Conservation (phyloP, 2,113 vertebrate species). For the Nothocercus nigrocapillus region DNA sequence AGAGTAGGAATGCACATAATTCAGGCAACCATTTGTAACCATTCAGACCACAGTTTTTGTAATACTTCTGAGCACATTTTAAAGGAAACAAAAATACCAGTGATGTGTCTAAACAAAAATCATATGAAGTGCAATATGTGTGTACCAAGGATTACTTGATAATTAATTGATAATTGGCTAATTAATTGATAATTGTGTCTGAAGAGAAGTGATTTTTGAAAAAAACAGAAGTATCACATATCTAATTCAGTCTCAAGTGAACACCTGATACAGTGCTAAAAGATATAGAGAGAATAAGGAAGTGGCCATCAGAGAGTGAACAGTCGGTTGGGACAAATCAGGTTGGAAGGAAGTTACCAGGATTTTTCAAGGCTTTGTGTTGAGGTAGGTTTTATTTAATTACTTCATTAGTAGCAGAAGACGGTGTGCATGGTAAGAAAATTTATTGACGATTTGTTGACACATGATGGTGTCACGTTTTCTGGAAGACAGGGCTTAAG, state of each 20-base stretch:
- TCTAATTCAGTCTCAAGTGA: not conserved
- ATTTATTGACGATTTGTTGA: no score
- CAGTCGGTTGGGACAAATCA: no score
- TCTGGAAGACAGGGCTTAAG: not conserved
- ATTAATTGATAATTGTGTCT: not conserved
- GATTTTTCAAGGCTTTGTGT: no score
- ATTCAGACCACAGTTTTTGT: not conserved
- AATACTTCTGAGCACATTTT: not conserved
- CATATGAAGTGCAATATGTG: not conserved
- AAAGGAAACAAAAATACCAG: not conserved
- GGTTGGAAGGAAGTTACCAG: no score
- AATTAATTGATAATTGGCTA: not conserved
- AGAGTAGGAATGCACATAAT: not conserved
- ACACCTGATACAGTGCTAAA: rapidly evolving
- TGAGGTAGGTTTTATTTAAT: no score
- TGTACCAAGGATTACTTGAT: not conserved
- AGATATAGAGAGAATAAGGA: no score
- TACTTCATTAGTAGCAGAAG: no score
- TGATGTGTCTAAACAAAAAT: not conserved
- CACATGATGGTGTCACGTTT: not conserved
- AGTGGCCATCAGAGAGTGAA: no score
- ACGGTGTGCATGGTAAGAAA: no score
- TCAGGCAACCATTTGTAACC: not conserved
- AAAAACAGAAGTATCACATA: not conserved
- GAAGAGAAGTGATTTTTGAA: not conserved